phyloP scores from a whole-genome alignment of 2,888 invertebrate genomes.

The Priocnemis perturbator region DNA sequence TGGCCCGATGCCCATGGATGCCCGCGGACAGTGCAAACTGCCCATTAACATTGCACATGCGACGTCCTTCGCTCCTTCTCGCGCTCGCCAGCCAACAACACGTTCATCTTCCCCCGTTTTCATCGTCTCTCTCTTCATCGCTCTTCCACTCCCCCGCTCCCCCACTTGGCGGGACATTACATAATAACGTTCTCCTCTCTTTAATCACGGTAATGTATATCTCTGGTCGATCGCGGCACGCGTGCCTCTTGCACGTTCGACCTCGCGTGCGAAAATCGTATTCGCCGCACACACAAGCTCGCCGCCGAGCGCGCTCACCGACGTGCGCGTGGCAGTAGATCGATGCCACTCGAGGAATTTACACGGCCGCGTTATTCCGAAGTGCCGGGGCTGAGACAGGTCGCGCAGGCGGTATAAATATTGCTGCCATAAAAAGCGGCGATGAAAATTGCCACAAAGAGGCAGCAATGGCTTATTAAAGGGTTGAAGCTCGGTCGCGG shows the following conservation, averaged over 20 bases:
- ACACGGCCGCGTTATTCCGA: not conserved
- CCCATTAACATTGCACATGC: too few relatives aligned
- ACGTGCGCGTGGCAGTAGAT: slow-evolving; percentile 5
- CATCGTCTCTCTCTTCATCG: not conserved
- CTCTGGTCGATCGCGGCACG: slow-evolving; percentile 10
- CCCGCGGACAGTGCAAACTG: too few relatives aligned
- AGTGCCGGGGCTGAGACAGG: not conserved
- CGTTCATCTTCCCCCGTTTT: too few relatives aligned
- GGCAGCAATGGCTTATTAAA: too few relatives aligned
- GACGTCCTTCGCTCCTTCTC: not conserved
- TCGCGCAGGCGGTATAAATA: too few relatives aligned
- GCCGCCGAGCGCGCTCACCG: not conserved
- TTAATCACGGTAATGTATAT: slow-evolving; percentile 23
- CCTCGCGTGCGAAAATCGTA: slow-evolving; percentile 12
- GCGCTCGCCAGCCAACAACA: too few relatives aligned
- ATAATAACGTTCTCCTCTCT: slow-evolving; percentile 15
- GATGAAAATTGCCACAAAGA: too few relatives aligned
- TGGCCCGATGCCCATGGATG: too few relatives aligned
- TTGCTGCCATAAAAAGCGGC: too few relatives aligned
- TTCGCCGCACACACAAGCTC: not conserved
- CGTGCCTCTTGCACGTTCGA: slow-evolving; percentile 3
- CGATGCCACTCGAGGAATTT: slow-evolving; percentile 8
- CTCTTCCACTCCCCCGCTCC: not conserved
- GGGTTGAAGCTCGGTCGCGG: too few relatives aligned
- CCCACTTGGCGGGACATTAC: slow-evolving; percentile 4